phyloP scores from a whole-genome alignment of 92 coral and sea anemone species.

The Hydrozoanthus gracilis region DNA sequence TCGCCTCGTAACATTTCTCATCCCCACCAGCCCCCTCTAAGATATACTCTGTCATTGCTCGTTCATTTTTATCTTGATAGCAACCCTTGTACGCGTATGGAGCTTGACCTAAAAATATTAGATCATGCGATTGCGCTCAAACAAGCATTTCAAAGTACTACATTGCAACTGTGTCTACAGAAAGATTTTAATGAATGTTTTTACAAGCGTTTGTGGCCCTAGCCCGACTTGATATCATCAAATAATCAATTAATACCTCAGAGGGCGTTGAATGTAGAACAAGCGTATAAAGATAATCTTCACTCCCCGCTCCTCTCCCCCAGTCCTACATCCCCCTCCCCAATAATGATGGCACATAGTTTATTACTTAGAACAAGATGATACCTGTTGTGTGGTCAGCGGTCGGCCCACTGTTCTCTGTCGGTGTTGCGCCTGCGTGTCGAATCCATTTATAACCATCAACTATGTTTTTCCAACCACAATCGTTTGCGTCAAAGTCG shows the following conservation, averaged over 20 bases:
- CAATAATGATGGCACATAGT: background rate
- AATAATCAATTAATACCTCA: no score
- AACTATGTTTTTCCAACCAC: conserved; percentile 27
- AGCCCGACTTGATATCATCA: no score
- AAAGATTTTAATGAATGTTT: no score
- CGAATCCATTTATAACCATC: conserved; percentile 56
- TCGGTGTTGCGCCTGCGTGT: conserved; percentile 58
- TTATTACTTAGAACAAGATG: background rate
- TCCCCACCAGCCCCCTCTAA: background rate
- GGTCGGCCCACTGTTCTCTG: conserved; percentile 70
- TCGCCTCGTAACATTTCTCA: conserved; percentile 15
- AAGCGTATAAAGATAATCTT: no score
- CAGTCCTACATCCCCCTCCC: background rate
- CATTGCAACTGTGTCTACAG: no score
- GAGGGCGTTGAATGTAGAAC: no score
- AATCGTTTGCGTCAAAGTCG: conserved; percentile 21
- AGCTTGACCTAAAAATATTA: background rate
- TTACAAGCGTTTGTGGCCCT: no score
- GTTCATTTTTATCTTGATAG: background rate
- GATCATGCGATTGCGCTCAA: background rate
- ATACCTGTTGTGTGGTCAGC: conserved; percentile 77
- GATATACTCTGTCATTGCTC: conserved; percentile 8
- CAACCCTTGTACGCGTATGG: conserved; percentile 31
- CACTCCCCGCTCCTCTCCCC: no score
- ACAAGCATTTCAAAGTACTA: no score